Base-by-base conservation (phyloP, 2,797 vertebrate species). In the Podarcis lilfordi region DNA sequence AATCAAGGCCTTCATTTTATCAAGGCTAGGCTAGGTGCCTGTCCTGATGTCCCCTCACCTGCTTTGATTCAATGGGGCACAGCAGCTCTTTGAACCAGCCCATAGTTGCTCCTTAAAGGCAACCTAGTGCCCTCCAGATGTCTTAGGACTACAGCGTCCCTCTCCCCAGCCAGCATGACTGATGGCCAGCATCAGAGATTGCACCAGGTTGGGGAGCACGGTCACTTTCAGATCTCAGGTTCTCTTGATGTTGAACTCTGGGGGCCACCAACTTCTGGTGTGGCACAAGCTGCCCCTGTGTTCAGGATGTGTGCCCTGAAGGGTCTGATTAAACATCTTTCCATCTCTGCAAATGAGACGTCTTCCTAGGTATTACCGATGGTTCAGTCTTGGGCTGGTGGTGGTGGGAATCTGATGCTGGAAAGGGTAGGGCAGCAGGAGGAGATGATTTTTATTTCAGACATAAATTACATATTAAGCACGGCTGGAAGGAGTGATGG, bases 381-480 rank as follows among this genome's bases (percentile, higher is more conserved):
- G 59, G 69, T 87, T 92, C 86, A 88, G 91, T 93, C 91, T 35
- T 0, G 76, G 74, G 87, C 92, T 87, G 80, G 85, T n/a, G 29
- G 61, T 55, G n/a, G 66, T 76, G 75, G 80, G 87, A 92, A 92
- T 93, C 91, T 91, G 77, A 94, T 94, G 88, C 91, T 95, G 94
- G 91, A 92, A 93, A 81, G 88, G 89, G 89, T 94, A 94, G 91
- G 75, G 89, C 91, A 59, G 91, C 78, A 95, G 91, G 85, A 94
- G 91, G 92, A 91, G 92, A 89, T 91, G 90, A 92, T 91, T 95
- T 95, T 94, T 94, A 93, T 94, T 95, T 93, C 91, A 95, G 90
- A 93, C 87, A 94, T 96, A 95, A 95, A 96, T 96, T 93, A 92
- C 93, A 87, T 93, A 96, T 94, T 95, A 94, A 95, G 95, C 93